Evolutionary conservation across 2,797 vertebrate species (phyloP), one percentile per base, ranked within the genome.

Genomic region (Rhinogobio ventralis): DNA sequence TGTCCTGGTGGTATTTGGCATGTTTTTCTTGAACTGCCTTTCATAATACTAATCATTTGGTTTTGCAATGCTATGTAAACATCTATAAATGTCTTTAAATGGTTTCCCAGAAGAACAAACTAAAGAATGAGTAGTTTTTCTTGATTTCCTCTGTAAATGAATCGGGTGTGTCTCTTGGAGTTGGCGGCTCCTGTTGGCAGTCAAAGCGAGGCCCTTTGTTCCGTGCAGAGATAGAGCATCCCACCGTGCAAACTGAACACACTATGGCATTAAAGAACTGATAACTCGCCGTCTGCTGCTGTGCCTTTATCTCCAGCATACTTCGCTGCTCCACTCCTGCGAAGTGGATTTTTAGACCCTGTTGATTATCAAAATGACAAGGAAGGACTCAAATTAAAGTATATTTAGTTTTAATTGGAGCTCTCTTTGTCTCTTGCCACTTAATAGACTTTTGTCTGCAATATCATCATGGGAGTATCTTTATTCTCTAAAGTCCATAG

Each of bases 221-320:
- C 73, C 79, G 23, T 69, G 57, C 83, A 81, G 80, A 83, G 85
- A 86, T 81, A 81, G 76, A 53, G 85, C 76, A 57, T 67, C 87
- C 85, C n/a, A 78, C 86, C 36, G 66, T 51, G 86, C 82, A 49
- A 82, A 76, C 88, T 83, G 86, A 73, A 85, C 82, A 83, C 86
- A 77, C 86, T 82, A 84, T 85, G 88, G 86, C 80, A 86, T 89
- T 88, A 89, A 89, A 88, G 80, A 81, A 64, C 80, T 83, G 88
- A 88, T 86, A 77, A 85, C 79, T 87, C 57, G 8, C 33, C 33
- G 66, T 62, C 81, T 55, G 74, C 60, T 2, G 62, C 83, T 83
- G 64, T 28, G 19, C 81, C 75, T 81, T 87, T 36, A 86, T 86
- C 82, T 86, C 73, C 57, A 28, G 23, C n/a, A 11, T 11, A 81